A percentile compares a stretch with the other conserved stretches of the same genome.
phyloP scores from a whole-genome alignment of 2,113 vertebrate species.

The Boulengerochromis microlepis region DNA sequence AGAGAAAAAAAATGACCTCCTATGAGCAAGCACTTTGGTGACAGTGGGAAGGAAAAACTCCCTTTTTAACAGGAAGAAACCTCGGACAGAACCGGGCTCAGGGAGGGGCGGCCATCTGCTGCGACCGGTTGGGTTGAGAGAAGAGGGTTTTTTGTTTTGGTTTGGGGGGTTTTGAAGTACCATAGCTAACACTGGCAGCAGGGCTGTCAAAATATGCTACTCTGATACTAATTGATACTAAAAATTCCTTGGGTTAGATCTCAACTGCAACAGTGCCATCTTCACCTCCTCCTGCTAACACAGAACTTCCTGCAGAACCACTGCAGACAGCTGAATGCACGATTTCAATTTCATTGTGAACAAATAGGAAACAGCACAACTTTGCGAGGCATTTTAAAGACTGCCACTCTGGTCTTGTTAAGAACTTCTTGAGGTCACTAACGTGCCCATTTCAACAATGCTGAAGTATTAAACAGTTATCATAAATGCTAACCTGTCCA shows the following conservation, averaged over 20 bases:
- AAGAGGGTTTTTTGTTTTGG: not conserved
- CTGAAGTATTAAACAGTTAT: not conserved
- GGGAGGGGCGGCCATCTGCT: not conserved
- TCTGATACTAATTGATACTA: not conserved
- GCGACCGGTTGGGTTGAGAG: not conserved
- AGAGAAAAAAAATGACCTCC: not conserved
- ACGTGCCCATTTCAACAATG: not conserved
- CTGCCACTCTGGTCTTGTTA: not conserved
- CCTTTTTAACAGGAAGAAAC: not conserved
- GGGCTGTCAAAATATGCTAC: not conserved
- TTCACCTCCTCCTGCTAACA: not conserved
- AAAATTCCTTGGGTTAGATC: not conserved
- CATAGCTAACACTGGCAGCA: not conserved
- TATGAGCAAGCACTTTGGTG: not conserved
- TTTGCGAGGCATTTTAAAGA: not conserved
- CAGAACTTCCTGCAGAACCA: not conserved
- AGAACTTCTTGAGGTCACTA: not conserved
- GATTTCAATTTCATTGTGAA: not conserved
- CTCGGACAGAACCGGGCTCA: accelerated
- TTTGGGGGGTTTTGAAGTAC: not conserved
- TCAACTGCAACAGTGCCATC: not conserved
- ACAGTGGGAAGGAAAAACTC: not conserved
- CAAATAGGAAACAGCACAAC: not conserved
- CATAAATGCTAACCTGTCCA: not conserved
- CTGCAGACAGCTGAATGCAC: not conserved